Conservation (phyloP, 2,113 vertebrate species). For the Grus americana region DNA sequence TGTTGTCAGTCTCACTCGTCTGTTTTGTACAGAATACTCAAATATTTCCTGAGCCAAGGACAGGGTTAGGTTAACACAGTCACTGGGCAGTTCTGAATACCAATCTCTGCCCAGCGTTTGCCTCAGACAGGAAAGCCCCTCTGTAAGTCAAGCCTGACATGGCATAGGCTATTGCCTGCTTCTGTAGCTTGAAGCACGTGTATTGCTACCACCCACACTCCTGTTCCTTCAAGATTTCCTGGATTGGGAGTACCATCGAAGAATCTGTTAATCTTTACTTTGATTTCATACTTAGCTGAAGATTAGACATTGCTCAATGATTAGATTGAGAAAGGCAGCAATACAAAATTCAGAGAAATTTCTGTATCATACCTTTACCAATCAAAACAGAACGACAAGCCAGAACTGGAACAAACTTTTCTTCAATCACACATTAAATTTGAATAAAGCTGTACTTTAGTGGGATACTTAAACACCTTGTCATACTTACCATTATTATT, state of each 20-base stretch:
- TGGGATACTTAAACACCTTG: background rate
- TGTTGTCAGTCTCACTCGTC: background rate
- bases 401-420: background rate
- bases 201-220: background rate
- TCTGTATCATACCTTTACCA: background rate
- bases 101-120: background rate
- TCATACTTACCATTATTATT: background rate
- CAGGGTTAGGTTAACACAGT: background rate
- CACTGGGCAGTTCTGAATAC: background rate
- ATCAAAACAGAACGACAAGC: background rate
- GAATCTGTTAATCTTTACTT: background rate
- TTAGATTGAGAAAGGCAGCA: background rate
- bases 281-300: background rate
- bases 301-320: background rate
- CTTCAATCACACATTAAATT: background rate
- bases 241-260: background rate
- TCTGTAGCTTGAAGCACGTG: background rate
- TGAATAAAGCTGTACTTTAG: background rate
- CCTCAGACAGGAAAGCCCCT: background rate
- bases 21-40: background rate
- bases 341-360: background rate
- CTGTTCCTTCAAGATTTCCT: background rate
- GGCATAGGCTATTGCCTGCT: background rate
- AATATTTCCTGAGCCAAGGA: slow-evolving; percentile 18
- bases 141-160: background rate